phyloP scores from a whole-genome alignment of 2,113 vertebrate species.

The Hemicordylus capensis region DNA sequence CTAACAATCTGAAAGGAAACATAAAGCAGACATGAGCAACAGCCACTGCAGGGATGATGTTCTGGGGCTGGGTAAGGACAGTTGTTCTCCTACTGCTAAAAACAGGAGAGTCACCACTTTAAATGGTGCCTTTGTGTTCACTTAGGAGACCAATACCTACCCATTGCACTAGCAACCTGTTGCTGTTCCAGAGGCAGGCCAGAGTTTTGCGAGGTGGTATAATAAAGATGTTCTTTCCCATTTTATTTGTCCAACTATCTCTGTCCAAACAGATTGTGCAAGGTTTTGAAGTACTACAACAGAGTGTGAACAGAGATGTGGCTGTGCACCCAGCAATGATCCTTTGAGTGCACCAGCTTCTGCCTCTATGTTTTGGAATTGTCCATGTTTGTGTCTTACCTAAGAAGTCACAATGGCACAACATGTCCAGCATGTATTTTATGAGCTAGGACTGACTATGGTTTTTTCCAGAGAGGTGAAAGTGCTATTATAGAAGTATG shows the following conservation, averaged over 20 bases:
- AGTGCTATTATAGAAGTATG: background rate
- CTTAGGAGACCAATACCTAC: background rate
- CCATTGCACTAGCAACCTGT: background rate
- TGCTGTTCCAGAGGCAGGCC: background rate
- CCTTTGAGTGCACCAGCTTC: background rate
- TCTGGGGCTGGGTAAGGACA: no score
- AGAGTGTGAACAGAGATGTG: background rate
- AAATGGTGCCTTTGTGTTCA: no score
- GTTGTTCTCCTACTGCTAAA: no score
- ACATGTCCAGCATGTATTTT: background rate
- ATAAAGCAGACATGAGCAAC: no score
- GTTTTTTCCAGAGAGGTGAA: no score
- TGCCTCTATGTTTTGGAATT: background rate
- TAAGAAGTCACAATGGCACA: background rate
- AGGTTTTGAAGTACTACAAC: background rate
- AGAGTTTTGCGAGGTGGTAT: background rate
- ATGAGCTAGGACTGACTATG: background rate
- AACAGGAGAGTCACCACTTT: no score
- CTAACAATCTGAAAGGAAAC: no score
- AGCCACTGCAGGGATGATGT: no score
- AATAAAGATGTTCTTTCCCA: background rate
- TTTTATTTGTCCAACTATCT: background rate
- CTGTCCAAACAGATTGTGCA: background rate
- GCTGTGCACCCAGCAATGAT: background rate
- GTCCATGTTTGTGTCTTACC: background rate